These are phyloP conservation scores for Meloidogyne chitwoodi DNA, from an alignment of 1,140 invertebrate genomes.

Conservation along the genomic window DNA sequence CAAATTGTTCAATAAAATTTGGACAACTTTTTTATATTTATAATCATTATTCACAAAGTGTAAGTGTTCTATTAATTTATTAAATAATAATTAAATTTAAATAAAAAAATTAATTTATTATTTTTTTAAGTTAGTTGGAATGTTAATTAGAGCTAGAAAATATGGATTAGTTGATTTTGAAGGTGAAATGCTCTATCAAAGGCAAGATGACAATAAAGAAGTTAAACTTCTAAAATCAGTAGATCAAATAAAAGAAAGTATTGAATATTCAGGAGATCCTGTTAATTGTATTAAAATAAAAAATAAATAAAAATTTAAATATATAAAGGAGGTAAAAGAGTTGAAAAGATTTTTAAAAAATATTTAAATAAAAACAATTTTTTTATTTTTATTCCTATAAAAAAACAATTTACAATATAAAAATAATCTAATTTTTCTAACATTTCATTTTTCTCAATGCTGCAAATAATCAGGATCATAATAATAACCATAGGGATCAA, in stretches of 20 bases:
- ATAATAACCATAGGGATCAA: background rate
- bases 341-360: background rate
- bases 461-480: background rate
- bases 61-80: background rate
- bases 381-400: background rate
- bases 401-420: background rate
- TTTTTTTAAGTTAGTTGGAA: constrained; percentile 26
- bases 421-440: background rate
- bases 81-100: background rate
- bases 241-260: constrained; percentile 27
- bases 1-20: constrained; percentile 29
- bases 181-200: constrained; percentile 40
- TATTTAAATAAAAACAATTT: background rate
- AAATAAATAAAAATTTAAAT: background rate
- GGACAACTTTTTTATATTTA: constrained; percentile 29
- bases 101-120: background rate
- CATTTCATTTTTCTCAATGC: background rate
- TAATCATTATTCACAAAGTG: constrained; percentile 19
- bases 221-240: constrained; percentile 37
- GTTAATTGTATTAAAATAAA: constrained; percentile 16
- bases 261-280: constrained; percentile 31
- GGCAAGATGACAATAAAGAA: constrained; percentile 37
- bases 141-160: constrained; percentile 29
- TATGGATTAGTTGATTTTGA: constrained; percentile 27
- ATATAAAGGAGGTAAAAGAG: background rate